A percentile compares a stretch with the other conserved stretches of the same genome.
Conservation (phyloP, 37 sponge, comb jelly and placozoan species). For the Geodia barretti region DNA sequence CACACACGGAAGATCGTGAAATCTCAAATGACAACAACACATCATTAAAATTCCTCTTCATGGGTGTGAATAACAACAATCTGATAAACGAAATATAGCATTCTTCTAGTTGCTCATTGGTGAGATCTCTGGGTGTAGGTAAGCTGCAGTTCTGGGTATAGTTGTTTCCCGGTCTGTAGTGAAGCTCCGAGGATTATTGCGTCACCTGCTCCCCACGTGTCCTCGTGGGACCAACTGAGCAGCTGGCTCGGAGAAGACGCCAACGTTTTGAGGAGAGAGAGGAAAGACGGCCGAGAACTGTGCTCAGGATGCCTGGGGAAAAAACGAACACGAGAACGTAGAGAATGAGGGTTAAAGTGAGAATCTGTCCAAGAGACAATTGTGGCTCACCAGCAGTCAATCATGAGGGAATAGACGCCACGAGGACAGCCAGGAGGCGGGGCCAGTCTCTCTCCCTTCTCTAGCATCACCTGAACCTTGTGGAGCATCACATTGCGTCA, state of each 20-base stretch:
- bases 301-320: neutral
- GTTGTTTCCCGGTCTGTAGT: neutral
- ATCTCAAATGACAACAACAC: no score
- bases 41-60: no score
- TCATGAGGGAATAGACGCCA: conserved; percentile 13
- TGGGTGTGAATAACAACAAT: no score
- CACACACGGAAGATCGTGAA: no score
- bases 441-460: conserved; percentile 12
- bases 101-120: no score
- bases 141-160: neutral
- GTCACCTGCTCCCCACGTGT: neutral
- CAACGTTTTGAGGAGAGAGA: neutral
- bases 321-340: no score
- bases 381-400: conserved; percentile 15
- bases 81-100: no score
- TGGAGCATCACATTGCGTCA: no score
- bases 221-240: neutral
- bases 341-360: neutral
- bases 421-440: conserved; percentile 32
- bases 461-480: neutral
- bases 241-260: neutral
- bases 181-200: neutral
- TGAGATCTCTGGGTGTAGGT: no score
- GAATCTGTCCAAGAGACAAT: neutral
- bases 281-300: neutral